Conservation (phyloP, 2,797 vertebrate genomes). For the Pitangus sulphuratus region DNA sequence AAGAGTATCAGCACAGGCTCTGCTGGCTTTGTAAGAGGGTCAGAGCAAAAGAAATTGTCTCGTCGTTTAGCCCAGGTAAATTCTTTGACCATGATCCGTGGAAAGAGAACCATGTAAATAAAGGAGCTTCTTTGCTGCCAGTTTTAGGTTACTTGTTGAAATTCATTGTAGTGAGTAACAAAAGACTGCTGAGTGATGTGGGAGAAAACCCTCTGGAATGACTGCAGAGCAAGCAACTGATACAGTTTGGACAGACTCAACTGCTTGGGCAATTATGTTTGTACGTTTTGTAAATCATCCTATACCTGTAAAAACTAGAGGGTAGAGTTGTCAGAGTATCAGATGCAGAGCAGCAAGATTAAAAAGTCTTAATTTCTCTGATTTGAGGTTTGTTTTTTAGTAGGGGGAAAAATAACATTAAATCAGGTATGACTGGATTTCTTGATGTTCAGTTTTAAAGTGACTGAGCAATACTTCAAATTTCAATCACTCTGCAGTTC, state of each 20-base stretch:
- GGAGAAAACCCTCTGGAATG: neutral
- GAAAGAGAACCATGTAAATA: neutral
- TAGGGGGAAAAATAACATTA: neutral
- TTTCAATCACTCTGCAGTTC: slow-evolving; percentile 66
- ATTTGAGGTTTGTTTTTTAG: neutral
- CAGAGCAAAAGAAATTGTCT: neutral
- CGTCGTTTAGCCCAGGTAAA: neutral
- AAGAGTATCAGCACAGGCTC: neutral
- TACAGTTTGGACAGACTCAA: neutral
- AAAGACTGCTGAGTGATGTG: neutral
- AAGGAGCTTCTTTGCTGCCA: neutral
- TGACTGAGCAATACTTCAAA: neutral
- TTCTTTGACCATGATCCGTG: neutral
- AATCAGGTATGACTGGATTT: neutral
- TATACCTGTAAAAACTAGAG: neutral
- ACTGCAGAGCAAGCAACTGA: neutral
- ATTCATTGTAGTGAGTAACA: neutral
- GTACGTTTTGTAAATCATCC: neutral
- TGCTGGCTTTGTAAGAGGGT: neutral
- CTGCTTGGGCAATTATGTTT: neutral
- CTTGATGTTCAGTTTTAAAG: neutral
- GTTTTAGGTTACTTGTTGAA: neutral
- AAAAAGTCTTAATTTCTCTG: neutral
- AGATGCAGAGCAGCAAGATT: neutral
- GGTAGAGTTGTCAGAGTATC: neutral